Evolutionary conservation across 2,888 invertebrate species (phyloP).

Genomic region (Polyommatus iphigenia): DNA sequence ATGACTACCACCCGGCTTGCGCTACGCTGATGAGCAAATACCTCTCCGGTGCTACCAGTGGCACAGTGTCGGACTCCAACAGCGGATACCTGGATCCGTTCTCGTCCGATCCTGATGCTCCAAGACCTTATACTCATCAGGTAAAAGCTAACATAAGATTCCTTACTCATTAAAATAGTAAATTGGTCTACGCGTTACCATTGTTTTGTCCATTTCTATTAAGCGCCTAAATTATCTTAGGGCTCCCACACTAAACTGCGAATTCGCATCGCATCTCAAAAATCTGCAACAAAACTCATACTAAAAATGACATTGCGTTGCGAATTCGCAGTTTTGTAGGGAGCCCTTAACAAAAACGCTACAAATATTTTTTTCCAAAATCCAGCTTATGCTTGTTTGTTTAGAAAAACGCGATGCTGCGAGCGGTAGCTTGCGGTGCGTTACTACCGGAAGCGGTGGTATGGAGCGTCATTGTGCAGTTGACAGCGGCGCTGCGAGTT

Average conservation of each 20-base stretch:
- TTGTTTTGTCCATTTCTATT: too few relatives aligned
- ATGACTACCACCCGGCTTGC: constrained; percentile 96
- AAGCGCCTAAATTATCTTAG: too few relatives aligned
- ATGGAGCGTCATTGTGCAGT: constrained; percentile 97
- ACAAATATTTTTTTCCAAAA: too few relatives aligned
- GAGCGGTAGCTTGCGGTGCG: constrained; percentile 85
- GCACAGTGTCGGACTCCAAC: constrained; percentile 50
- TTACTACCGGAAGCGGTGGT: constrained; percentile 93
- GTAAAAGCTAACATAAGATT: constrained; percentile 44
- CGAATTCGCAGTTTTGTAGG: too few relatives aligned
- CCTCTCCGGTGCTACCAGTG: constrained; percentile 79
- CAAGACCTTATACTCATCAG: constrained; percentile 89
- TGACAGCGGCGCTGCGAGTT: constrained; percentile 94
- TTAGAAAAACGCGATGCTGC: constrained; percentile 87
- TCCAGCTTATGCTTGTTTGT: too few relatives aligned
- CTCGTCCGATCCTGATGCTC: constrained; percentile 89
- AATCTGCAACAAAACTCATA: too few relatives aligned
- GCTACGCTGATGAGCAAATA: constrained; percentile 93
- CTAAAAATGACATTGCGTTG: too few relatives aligned
- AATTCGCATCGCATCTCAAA: too few relatives aligned
- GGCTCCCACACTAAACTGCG: too few relatives aligned
- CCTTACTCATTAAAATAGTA: too few relatives aligned
- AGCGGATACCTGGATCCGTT: constrained; percentile 82
- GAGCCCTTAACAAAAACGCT: too few relatives aligned
- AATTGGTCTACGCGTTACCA: too few relatives aligned